Evolutionary conservation across 2,113 vertebrate species (phyloP).

Genomic region (Ameiurus melas): DNA sequence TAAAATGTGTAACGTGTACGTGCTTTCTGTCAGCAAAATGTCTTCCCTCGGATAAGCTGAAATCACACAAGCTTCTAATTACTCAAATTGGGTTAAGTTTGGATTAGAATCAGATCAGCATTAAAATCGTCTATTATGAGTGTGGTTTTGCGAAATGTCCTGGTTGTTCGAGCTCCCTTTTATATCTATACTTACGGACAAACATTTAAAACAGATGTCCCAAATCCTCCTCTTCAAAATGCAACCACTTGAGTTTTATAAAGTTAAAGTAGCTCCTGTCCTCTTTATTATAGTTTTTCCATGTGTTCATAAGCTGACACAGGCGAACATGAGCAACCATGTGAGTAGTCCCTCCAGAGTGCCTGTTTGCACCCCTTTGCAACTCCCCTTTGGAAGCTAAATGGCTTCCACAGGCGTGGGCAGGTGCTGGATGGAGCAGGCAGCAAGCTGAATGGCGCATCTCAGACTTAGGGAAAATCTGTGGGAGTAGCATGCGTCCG

Average conservation of each 20-base stretch:
- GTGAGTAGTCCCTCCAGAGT: slow-evolving; percentile 12
- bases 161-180: not conserved
- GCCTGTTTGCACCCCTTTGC: not conserved
- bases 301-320: not conserved
- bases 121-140: not conserved
- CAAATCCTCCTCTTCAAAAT: not conserved
- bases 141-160: slow-evolving; percentile 3
- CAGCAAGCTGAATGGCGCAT: slow-evolving; percentile 38
- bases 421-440: slow-evolving; percentile 41
- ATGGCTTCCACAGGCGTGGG: slow-evolving; percentile 37
- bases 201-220: slow-evolving; percentile 39
- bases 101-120: slow-evolving; percentile 15
- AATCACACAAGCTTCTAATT: not conserved
- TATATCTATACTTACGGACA: not conserved
- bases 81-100: slow-evolving; percentile 16
- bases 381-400: slow-evolving; percentile 3
- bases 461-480: slow-evolving; percentile 23
- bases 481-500: slow-evolving; percentile 54
- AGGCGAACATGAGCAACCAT: not conserved
- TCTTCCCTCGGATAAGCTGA: not conserved
- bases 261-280: not conserved
- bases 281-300: slow-evolving; percentile 15
- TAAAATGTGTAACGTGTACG: not conserved
- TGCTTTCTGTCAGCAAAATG: not conserved
- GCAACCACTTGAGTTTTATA: not conserved